A percentile compares a stretch with the other conserved stretches of the same genome.
Evolutionary conservation across 2,113 vertebrate genomes (phyloP).

Genomic region (Ptychochromis oligacanthus): DNA sequence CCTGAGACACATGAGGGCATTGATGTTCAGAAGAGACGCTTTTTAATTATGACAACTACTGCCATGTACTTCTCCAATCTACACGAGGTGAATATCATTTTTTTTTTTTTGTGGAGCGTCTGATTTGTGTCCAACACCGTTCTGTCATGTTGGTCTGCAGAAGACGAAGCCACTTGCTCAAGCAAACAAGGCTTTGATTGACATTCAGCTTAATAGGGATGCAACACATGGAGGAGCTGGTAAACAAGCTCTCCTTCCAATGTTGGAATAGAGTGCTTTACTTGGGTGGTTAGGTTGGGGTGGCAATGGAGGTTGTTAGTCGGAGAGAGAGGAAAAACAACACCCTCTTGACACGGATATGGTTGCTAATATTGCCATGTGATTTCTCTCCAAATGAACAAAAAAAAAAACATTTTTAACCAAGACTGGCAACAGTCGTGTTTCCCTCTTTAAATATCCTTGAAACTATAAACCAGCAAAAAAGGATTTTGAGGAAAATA

Average conservation of each 20-base stretch:
- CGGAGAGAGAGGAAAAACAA: slow-evolving; percentile 39
- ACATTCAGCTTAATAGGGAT: slow-evolving; percentile 39
- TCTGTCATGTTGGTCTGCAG: slow-evolving; percentile 16
- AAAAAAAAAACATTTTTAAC: slow-evolving; percentile 7
- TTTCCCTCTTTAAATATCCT: neutral
- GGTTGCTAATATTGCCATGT: slow-evolving; percentile 29
- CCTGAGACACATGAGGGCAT: neutral
- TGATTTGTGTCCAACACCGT: slow-evolving; percentile 31
- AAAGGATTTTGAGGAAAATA: neutral
- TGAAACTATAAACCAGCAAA: neutral
- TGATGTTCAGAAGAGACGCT: neutral
- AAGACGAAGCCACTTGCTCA: neutral
- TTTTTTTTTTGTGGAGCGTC: neutral
- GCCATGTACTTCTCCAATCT: neutral
- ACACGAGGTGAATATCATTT: neutral
- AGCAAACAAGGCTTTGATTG: slow-evolving; percentile 56
- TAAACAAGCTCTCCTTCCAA: slow-evolving; percentile 50
- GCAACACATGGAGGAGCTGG: slow-evolving; percentile 44
- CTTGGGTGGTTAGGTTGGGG: slow-evolving; percentile 14
- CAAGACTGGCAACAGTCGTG: neutral
- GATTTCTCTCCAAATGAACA: slow-evolving; percentile 14
- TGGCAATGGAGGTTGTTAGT: slow-evolving; percentile 36
- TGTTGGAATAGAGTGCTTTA: slow-evolving; percentile 20
- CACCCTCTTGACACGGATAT: slow-evolving; percentile 32
- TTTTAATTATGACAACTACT: neutral